phyloP scores from a whole-genome alignment of 2,113 vertebrate species.

The Haplotaxodon microlepis region DNA sequence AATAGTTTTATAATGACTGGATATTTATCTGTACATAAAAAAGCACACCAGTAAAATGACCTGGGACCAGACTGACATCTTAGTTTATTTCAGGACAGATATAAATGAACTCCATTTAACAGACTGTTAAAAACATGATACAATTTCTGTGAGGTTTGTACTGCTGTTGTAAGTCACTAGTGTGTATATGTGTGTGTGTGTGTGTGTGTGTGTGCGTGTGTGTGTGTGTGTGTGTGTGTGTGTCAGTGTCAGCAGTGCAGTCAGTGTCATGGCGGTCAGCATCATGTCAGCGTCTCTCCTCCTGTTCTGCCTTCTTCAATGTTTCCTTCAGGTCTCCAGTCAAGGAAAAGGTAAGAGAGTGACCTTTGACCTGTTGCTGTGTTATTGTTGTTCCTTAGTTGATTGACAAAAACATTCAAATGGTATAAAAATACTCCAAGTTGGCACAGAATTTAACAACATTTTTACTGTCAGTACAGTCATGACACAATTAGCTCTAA shows the following conservation, averaged over 20 bases:
- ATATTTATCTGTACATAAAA: background rate
- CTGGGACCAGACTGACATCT: background rate
- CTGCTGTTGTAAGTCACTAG: background rate
- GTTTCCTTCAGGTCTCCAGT: conserved; percentile 26
- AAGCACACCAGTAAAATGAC: background rate
- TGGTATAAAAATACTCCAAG: background rate
- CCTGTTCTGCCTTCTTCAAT: conserved; percentile 12
- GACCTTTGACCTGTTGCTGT: background rate
- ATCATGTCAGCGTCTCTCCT: conserved; percentile 41
- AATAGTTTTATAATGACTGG: background rate
- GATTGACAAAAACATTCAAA: background rate
- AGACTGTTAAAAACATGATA: background rate
- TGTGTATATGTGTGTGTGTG: background rate
- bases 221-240: background rate
- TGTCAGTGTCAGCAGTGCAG: background rate
- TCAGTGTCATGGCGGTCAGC: conserved; percentile 10
- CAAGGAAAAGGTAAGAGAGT: background rate
- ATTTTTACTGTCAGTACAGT: background rate
- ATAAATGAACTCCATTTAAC: background rate
- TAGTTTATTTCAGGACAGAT: background rate
- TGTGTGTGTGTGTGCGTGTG: background rate
- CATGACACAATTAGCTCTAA: background rate
- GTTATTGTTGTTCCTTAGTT: background rate
- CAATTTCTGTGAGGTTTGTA: background rate
- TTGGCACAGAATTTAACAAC: background rate